phyloP scores from a whole-genome alignment of 2,113 vertebrate genomes.

The Pterocles burchelli region DNA sequence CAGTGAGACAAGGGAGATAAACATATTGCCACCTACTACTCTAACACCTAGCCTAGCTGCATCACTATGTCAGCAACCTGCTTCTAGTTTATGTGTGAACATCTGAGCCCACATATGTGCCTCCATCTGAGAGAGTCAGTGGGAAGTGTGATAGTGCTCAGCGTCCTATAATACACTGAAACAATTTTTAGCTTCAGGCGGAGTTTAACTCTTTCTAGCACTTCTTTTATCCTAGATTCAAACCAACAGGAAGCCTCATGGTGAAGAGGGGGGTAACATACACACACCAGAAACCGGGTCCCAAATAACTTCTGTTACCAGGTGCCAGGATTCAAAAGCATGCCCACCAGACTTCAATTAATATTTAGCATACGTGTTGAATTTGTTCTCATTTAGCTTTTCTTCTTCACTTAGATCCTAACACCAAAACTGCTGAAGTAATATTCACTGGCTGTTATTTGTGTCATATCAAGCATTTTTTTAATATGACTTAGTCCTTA shows the following conservation, averaged over 20 bases:
- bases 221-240: background rate
- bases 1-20: background rate
- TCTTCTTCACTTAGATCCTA: background rate
- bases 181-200: background rate
- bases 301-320: background rate
- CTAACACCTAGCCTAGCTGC: background rate
- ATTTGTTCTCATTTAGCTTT: background rate
- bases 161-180: background rate
- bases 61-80: background rate
- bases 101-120: background rate
- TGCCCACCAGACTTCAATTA: background rate
- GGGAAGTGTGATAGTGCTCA: slow-evolving; percentile 27
- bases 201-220: slow-evolving; percentile 18
- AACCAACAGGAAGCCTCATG: background rate
- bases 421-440: background rate
- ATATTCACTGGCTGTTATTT: background rate
- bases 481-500: background rate
- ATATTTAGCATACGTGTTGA: background rate
- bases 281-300: background rate
- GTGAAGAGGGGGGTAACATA: fast-evolving
- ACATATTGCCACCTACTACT: background rate
- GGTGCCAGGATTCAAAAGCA: background rate
- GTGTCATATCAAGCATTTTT: background rate
- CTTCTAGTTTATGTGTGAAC: background rate
- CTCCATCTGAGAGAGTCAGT: background rate